Evolutionary conservation across 2,797 vertebrate genomes (phyloP), one percentile per base, ranked within the genome.

Genomic region (Cossypha polioptera): DNA sequence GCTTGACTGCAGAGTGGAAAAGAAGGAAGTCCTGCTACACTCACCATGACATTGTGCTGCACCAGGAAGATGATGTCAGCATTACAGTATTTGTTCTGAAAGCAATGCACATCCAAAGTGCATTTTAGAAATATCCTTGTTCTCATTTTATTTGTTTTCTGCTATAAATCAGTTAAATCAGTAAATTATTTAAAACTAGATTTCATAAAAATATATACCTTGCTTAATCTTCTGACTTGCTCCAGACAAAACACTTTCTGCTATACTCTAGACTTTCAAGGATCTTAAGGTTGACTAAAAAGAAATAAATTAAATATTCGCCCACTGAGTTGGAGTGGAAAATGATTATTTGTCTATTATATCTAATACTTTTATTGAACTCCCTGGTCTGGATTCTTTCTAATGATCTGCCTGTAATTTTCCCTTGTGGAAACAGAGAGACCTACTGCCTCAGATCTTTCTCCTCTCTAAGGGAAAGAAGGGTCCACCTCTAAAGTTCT

Each of bases 281-380:
- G 16, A 62, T 51, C 12, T 85, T 65, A 72, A 72, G 29, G 7
- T 4, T 73, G 25, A 71, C 10, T 74, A 58, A 72, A 84, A 81
- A 72, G 2, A 76, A 68, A 85, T 38, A 75, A 63, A 75, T 51
- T 59, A 47, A 24, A 10, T 68, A 18, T 65, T 16, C 24, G 35
- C 10, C 15, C 13, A 50, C 10, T 0, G 0, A 62, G 17, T 11
- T 42, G 21, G 18, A 68, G 22, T 38, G 13, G 25, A 80, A n/a
- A 77, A 80, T 63, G 1, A 40, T 47, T 73, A 65, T 78, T 88
- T 65, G 5, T 58, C 67, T 75, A 13, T 7, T 33, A 28, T 62
- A 25, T 6, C 12, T 65, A 51, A 61, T 31, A 15, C n/a, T 85
- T 57, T 40, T 33, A 47, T 14, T 82, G 55, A 51, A 50, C 11